Conservation (phyloP, 2,888 invertebrate species). For the Hirudinaria manillensis region DNA sequence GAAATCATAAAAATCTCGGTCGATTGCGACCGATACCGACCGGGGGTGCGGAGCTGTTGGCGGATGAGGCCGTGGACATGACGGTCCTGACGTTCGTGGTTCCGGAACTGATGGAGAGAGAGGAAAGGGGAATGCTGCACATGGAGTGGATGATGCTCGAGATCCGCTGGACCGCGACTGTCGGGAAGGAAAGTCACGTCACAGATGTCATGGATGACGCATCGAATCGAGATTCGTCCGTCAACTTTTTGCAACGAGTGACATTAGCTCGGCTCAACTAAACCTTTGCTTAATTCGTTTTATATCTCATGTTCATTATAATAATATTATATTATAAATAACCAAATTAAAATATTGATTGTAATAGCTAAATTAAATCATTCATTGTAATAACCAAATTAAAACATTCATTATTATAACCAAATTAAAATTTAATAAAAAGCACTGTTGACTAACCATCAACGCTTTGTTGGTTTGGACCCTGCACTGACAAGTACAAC, state of each 20-base stretch:
- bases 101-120: slow-evolving; percentile 33
- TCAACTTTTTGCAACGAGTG: neutral
- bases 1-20: too few relatives aligned
- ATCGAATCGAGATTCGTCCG: neutral
- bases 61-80: neutral
- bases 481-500: slow-evolving; percentile 60
- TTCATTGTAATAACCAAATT: too few relatives aligned
- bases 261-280: too few relatives aligned
- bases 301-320: too few relatives aligned
- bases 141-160: slow-evolving; percentile 56
- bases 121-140: slow-evolving; percentile 35
- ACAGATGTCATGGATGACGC: neutral
- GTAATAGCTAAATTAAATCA: too few relatives aligned
- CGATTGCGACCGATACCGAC: neutral
- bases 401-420: too few relatives aligned
- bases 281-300: too few relatives aligned
- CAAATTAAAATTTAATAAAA: too few relatives aligned
- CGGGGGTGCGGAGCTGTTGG: neutral
- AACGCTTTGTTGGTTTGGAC: slow-evolving; percentile 58
- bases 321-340: too few relatives aligned
- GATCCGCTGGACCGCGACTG: slow-evolving; percentile 59
- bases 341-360: too few relatives aligned
- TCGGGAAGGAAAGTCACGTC: slow-evolving; percentile 34
- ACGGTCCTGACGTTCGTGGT: slow-evolving; percentile 14
- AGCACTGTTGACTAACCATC: slow-evolving; percentile 47